Evolutionary conservation across 1,140 invertebrate genomes (phyloP), one percentile per base, ranked within the genome.

Genomic region (Dendroctonus valens): DNA sequence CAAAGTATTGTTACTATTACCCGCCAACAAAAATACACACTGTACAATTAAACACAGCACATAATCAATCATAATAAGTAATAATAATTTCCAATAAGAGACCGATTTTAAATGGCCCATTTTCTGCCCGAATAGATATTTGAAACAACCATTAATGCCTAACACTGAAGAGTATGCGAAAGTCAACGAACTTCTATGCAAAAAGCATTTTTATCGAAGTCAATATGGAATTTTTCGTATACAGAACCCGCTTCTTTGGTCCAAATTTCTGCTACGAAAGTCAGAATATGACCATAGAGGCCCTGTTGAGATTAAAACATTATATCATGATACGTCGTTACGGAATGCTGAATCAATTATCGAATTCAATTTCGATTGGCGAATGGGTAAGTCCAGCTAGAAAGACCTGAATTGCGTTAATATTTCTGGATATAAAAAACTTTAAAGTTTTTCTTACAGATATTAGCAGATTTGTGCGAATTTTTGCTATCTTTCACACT

Each of bases 291-390:
- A 65, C 8, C 44, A 40, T 26, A 37, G 63, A 61, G 70, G 70
- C 5, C 5, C n/a, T 37, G 39, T 48, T 51, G 37, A 52, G 5
- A 48, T 66, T 9, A n/a, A 44, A 41, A 50, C 42, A 5, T 26
- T 72, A 7, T 70, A 46, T 52, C 70, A 72, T 55, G 68, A 69
- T 39, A 72, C 70, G 15, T 41, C 46, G 6, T 26, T 50, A 11
- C 42, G 37, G 2, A 72, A 70, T 41, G 54, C 59, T 8, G 54
- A 68, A 12, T 70, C 70, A 6, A 72, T 72, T 39, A 40, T 42
- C 15, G 12, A 42, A 12, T 66, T 41, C 8, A 72, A 72, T 42
- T 69, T 72, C 61, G 70, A 72, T 41, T 72, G 70, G 70, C 57
- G 67, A 46, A 55, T 55, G 44, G 68, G 70, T 37, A 53, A 59